These are phyloP conservation scores for Lepidurus couesii DNA, from an alignment of 1,140 invertebrate species.

Conservation along the genomic window DNA sequence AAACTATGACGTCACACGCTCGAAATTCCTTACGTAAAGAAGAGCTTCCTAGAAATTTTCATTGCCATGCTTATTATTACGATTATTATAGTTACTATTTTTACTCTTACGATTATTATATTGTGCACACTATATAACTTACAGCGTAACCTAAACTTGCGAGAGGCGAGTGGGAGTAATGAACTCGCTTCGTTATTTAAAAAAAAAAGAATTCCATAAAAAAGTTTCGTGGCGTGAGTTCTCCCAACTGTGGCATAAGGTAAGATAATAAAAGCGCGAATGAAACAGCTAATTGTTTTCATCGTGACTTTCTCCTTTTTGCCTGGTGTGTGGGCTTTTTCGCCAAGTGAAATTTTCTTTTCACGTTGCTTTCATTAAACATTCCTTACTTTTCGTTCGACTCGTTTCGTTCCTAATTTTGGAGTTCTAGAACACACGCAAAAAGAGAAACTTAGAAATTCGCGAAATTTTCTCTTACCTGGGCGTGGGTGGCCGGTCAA, in stretches of 20 bases:
- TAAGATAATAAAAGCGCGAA: neutral
- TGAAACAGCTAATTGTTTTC: neutral
- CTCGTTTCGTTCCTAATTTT: neutral
- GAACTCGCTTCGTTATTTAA: neutral
- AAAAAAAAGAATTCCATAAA: neutral
- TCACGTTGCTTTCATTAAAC: too few species aligned
- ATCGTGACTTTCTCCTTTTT: neutral
- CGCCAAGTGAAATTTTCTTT: neutral
- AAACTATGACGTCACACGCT: too few species aligned
- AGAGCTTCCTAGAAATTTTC: too few species aligned
- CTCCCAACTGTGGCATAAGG: neutral
- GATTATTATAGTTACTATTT: too few species aligned
- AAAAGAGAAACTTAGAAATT: too few species aligned
- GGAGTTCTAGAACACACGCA: neutral
- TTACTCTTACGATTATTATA: too few species aligned
- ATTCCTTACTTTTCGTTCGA: too few species aligned
- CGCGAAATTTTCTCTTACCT: too few species aligned
- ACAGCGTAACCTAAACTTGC: neutral
- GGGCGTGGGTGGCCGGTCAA: too few species aligned
- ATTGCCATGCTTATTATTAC: too few species aligned
- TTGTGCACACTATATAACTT: too few species aligned
- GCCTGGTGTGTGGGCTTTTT: neutral
- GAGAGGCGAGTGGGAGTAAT: slow-evolving; percentile 1
- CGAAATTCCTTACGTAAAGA: too few species aligned
- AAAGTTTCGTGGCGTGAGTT: neutral